Evolutionary conservation across 1,140 invertebrate genomes (phyloP).

Genomic region (Anoplolepis gracilipes): DNA sequence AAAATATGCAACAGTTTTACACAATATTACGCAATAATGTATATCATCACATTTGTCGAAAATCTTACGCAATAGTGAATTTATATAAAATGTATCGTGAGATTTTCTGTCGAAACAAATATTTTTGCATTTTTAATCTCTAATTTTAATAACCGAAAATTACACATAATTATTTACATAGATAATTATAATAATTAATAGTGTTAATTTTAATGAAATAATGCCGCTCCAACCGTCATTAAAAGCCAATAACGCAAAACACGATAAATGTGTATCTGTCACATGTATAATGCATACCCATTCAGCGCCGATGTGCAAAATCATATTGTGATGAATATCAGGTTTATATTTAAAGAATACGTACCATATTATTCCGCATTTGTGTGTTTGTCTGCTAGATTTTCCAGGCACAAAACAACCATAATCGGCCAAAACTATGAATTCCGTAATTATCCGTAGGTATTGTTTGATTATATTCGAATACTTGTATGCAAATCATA

Average conservation of each 20-base stretch:
- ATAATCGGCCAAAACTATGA: not conserved
- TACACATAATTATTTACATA: constrained; percentile 1
- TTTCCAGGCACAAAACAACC: too few species aligned
- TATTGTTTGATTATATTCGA: not conserved
- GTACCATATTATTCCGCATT: not conserved
- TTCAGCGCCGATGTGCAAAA: constrained; percentile 31
- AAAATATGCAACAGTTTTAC: not conserved
- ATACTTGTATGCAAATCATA: constrained; percentile 5
- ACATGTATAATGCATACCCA: constrained; percentile 41
- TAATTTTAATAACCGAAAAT: not conserved
- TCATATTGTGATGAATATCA: not conserved
- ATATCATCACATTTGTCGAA: too few species aligned
- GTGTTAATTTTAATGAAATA: constrained; percentile 20
- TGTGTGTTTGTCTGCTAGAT: constrained; percentile 33
- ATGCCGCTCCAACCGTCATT: constrained; percentile 3
- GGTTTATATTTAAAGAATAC: constrained; percentile 28
- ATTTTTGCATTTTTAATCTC: too few species aligned
- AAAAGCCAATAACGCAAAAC: constrained; percentile 32
- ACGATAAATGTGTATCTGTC: constrained; percentile 4
- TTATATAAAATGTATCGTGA: too few species aligned
- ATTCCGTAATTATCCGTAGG: not conserved
- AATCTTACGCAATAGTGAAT: too few species aligned
- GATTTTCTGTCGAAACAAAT: too few species aligned
- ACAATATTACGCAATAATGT: too few species aligned
- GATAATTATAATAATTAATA: constrained; percentile 14